Evolutionary conservation across 1,140 invertebrate genomes (phyloP), one percentile per base, ranked within the genome.

Genomic region (Ceratina japonica): DNA sequence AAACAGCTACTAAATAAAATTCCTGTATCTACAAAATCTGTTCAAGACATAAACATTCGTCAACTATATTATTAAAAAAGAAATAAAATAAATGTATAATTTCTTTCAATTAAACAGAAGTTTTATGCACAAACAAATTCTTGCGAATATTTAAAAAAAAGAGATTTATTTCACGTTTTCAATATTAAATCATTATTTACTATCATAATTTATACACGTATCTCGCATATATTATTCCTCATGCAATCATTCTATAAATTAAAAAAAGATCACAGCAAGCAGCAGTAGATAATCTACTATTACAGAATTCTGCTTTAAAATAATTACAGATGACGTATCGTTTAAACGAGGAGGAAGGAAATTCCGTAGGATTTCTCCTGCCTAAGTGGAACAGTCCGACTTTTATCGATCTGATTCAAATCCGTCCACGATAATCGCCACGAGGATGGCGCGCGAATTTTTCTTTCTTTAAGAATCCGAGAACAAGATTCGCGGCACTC

Each of bases 361-460:
- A 79, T 79, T 74, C 77, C 77, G 52, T 51, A 51, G 73, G 70
- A 81, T 81, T 81, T 84, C 81, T 71, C 65, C 62, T 66, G 56
- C n/a, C 52, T 24, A 66, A 83, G 61, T 81, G 56, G 70, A 75
- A 77, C 73, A 74, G 79, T 75, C 74, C 59, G 64, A 64, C 63
- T 69, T 59, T 76, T 75, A 84, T 85, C 82, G 83, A 85, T 85
- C 70, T 71, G 79, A 81, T 85, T 84, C 74, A 58, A 84, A 85
- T 84, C 72, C 74, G 62, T 71, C 44, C 65, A 52, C 71, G 20
- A 66, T 84, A 72, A 76, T 78, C 83, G 61, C 74, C 70, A 63
- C 73, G 74, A 77, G 56, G 68, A 5, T 56, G 15, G 31, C n/a
- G 58, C 66, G 37, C 65, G 37, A 70, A 58, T 54, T 76, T 77